Evolutionary conservation across 2,888 invertebrate genomes (phyloP), one percentile per base, ranked within the genome.

Genomic region (Neoaliturus tenellus): DNA sequence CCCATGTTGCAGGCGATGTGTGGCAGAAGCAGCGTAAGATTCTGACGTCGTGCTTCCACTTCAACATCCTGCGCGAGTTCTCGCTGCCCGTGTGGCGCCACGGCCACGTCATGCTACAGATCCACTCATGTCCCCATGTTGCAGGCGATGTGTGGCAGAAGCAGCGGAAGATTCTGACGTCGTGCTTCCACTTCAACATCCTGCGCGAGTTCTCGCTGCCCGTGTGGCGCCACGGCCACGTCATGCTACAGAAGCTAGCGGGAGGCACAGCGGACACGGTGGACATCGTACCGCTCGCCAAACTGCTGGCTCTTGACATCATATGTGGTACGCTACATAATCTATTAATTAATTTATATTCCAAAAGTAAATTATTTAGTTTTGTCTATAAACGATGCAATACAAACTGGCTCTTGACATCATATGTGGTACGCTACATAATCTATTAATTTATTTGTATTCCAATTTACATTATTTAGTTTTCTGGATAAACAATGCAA

Each of bases 361-460:
- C n/a, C n/a, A n/a, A n/a, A n/a, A n/a, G n/a, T n/a, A n/a, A n/a
- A n/a, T n/a, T n/a, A n/a, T n/a, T n/a, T n/a, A n/a, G n/a, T n/a
- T n/a, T n/a, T n/a, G n/a, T n/a, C n/a, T n/a, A n/a, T n/a, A n/a
- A n/a, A n/a, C n/a, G n/a, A n/a, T n/a, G n/a, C n/a, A n/a, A n/a
- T n/a, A n/a, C n/a, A n/a, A n/a, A n/a, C 89, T 89, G 0, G 87
- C 90, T 0, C 88, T 91, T 12, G 90, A 91, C 55, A 88, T 90
- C 20, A 90, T 91, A 62, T 90, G 90, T 82, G 89, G 90, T 90
- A n/a, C n/a, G n/a, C n/a, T n/a, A n/a, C n/a, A n/a, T n/a, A n/a
- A n/a, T n/a, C n/a, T n/a, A n/a, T n/a, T n/a, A n/a, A n/a, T n/a
- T n/a, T n/a, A n/a, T n/a, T n/a, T n/a, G n/a, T n/a, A n/a, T n/a